These are phyloP conservation scores for Dendroctonus ponderosae DNA, from an alignment of 1,140 invertebrate species.

Conservation along the genomic window DNA sequence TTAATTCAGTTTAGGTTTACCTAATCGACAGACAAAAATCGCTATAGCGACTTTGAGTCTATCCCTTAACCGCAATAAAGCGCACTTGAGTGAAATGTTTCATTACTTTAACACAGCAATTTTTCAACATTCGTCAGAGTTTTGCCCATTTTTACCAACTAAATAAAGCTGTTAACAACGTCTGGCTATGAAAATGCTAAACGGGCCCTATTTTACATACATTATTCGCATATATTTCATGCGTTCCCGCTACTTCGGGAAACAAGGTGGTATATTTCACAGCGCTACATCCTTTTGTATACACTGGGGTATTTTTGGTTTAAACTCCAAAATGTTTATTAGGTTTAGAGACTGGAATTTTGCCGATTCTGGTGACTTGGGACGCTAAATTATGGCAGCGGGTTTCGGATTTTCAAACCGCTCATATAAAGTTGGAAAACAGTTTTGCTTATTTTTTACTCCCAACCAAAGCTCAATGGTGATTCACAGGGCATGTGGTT, in stretches of 20 bases:
- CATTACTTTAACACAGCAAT: too few species aligned
- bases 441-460: too few species aligned
- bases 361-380: constrained; percentile 8
- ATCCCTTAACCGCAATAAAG: too few species aligned
- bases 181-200: constrained; percentile 30
- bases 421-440: too few species aligned
- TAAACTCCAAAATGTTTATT: constrained; percentile 22
- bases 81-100: too few species aligned
- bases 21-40: too few species aligned
- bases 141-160: constrained; percentile 13
- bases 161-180: constrained; percentile 30
- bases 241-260: constrained; percentile 25
- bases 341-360: constrained; percentile 8
- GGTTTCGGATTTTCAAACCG: too few species aligned
- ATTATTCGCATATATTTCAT: constrained; percentile 30
- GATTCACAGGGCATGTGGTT: too few species aligned
- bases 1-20: too few species aligned
- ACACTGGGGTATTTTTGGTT: constrained; percentile 28
- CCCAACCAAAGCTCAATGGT: too few species aligned
- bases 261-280: constrained; percentile 31
- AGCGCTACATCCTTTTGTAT: constrained; percentile 26
- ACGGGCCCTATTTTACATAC: constrained; percentile 25
- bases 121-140: neutral
- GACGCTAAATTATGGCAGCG: neutral
- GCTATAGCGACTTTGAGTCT: too few species aligned